Base-by-base conservation (phyloP, 2,113 vertebrate species). In the Bolborhynchus lineola region DNA sequence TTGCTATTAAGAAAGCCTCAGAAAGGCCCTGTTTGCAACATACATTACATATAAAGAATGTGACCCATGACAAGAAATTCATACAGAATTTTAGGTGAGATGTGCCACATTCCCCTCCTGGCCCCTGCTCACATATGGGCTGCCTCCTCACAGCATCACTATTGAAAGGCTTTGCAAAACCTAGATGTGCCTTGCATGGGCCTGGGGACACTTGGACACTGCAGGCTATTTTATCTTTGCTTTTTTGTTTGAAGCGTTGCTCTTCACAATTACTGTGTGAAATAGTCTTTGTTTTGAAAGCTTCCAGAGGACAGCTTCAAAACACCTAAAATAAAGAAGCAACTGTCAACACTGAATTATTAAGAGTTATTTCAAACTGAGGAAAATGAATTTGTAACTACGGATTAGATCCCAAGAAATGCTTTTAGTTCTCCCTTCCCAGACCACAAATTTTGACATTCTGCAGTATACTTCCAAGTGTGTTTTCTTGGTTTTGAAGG, bases 1-100 rank as follows among this genome's bases (percentile, higher is more conserved):
- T 18, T 1, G 16, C 13, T 42, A 16, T 15, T 17, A 33, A 53
- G 67, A 65, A 70, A 83, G 41, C 24, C 62, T 35, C 63, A n/a
- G 71, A 8, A 18, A 67, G n/a, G 64, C 3, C 39, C 8, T 2
- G 29, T 10, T 25, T 53, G 33, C 41, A 52, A 52, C 44, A 68
- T 0, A 29, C 9, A 2, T 17, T 2, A 11, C 18, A 2, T 7
- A 2, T 8, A 29, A 1, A 0, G 1, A n/a, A 55, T 2, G 37
- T 12, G 49, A 86, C 20, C 53, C 57, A 4, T 1, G 6, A 26
- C 29, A 33, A n/a, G 17, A 15, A 17, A 12, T 3, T n/a, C 31
- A 3, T 5, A 23, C 0, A 2, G 24, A 7, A 6, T 16, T 25
- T 7, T 2, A 39, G 67, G 2, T 6, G 60, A 23, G 55, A 39